Evolutionary conservation across 2,797 vertebrate species (phyloP).

Genomic region (Sandelia bainsii): DNA sequence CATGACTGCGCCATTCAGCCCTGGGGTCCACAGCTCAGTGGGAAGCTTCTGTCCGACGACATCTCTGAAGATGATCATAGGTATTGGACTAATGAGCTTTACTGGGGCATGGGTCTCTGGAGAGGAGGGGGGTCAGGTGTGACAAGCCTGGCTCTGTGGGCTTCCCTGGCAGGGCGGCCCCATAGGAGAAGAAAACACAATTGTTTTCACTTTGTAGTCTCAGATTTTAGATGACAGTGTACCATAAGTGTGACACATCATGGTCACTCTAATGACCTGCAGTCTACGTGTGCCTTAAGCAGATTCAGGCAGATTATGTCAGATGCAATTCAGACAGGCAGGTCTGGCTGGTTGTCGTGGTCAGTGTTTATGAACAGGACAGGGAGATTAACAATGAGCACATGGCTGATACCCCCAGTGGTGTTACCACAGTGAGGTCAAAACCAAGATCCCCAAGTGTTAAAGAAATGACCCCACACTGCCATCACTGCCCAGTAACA

Average conservation of each 20-base stretch:
- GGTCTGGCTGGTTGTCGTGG: conserved; percentile 76
- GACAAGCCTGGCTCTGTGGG: conserved; percentile 72
- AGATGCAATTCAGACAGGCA: conserved; percentile 81
- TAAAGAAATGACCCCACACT: conserved; percentile 81
- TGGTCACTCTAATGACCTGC: conserved; percentile 80
- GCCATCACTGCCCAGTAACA: conserved; percentile 61
- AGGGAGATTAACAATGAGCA: conserved; percentile 79
- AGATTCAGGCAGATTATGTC: conserved; percentile 87
- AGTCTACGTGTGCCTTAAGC: conserved; percentile 82
- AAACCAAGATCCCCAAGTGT: conserved; percentile 79
- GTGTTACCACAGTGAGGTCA: conserved; percentile 77
- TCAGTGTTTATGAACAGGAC: conserved; percentile 80
- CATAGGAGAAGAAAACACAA: conserved; percentile 76
- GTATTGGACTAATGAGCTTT: conserved; percentile 88
- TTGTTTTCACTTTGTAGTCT: conserved; percentile 78
- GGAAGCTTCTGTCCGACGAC: conserved; percentile 81
- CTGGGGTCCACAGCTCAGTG: conserved; percentile 73
- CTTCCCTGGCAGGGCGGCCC: conserved; percentile 69
- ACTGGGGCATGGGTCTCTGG: conserved; percentile 80
- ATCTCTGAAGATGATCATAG: conserved; percentile 85
- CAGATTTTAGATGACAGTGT: conserved; percentile 77
- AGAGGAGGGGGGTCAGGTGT: conserved; percentile 75
- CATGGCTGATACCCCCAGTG: conserved; percentile 79
- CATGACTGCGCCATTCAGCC: conserved; percentile 83
- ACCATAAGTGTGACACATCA: conserved; percentile 78